Percentiles rank a stretch among this genome's conserved stretches.
Conservation (phyloP, 2,113 vertebrate species). For the Nasalis larvatus region DNA sequence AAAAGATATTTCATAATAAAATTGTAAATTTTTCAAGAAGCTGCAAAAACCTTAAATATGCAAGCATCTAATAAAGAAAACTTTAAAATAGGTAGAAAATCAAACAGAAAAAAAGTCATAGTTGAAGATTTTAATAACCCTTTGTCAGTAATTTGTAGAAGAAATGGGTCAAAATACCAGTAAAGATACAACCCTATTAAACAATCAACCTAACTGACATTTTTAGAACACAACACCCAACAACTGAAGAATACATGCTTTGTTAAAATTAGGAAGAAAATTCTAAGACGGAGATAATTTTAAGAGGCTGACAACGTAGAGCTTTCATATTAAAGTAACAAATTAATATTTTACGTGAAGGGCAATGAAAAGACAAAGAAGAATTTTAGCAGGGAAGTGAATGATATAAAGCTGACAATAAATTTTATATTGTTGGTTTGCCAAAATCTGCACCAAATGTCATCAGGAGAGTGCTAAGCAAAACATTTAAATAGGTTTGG, state of each 20-base stretch:
- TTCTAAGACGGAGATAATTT: background rate
- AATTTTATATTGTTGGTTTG: background rate
- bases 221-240: background rate
- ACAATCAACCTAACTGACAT: background rate
- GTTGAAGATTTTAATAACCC: background rate
- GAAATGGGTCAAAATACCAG: background rate
- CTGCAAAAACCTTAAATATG: background rate
- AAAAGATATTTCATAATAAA: background rate
- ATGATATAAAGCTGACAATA: background rate
- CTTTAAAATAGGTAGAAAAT: background rate
- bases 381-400: background rate
- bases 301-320: background rate
- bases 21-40: background rate
- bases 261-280: background rate
- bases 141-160: background rate
- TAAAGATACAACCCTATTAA: background rate
- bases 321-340: background rate
- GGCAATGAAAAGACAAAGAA: background rate
- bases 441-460: background rate
- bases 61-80: background rate
- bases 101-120: background rate
- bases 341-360: background rate
- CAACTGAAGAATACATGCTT: background rate
- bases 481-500: background rate
- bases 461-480: background rate